These are phyloP conservation scores for Tetrax tetrax DNA, from an alignment of 2,113 vertebrate genomes.

Conservation along the genomic window DNA sequence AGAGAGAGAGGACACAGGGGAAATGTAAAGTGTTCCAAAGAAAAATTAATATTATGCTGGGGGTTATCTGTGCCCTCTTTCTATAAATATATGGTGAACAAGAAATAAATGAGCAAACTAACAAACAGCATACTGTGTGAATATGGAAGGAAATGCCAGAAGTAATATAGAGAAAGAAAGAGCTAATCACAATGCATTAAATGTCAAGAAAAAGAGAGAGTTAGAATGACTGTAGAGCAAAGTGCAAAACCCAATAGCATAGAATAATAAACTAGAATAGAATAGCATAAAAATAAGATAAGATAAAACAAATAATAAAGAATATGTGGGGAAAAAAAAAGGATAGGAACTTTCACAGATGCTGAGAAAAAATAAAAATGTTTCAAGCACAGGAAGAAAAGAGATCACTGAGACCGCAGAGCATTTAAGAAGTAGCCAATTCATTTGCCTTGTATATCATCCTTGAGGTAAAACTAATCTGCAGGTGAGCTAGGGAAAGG, in stretches of 20 bases:
- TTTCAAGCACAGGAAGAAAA: neutral
- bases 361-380: neutral
- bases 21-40: neutral
- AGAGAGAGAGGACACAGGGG: neutral
- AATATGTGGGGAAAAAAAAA: neutral
- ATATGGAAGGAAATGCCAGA: neutral
- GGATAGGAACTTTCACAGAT: neutral
- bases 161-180: neutral
- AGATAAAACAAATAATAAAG: neutral
- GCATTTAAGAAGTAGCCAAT: neutral
- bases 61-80: neutral
- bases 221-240: neutral
- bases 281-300: neutral
- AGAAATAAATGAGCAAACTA: neutral
- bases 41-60: conserved; percentile 20
- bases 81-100: neutral
- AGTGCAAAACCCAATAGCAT: neutral
- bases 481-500: neutral
- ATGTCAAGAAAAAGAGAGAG: neutral
- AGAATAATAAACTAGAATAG: neutral
- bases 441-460: conserved; percentile 1
- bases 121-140: neutral
- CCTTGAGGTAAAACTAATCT: conserved; percentile 35
- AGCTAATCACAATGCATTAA: neutral
- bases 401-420: neutral